Evolutionary conservation across 2,797 vertebrate genomes (phyloP).

Genomic region (Arremon brunneinucha): DNA sequence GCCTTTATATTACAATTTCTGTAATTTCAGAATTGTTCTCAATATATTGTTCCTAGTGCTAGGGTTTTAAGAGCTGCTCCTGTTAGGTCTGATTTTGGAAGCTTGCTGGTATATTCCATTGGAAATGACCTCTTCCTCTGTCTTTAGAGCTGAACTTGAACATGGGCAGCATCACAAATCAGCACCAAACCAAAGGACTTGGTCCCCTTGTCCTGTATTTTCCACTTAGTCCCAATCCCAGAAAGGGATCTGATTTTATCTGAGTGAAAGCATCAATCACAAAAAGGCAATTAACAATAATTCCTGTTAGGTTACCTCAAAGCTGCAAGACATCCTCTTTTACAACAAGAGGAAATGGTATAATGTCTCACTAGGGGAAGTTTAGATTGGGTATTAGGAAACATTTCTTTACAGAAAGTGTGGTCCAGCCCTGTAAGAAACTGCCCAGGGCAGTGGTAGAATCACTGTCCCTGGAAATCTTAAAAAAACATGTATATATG

Average conservation of each 20-base stretch:
- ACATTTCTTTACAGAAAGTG: background rate
- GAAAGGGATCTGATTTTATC: background rate
- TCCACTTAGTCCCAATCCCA: background rate
- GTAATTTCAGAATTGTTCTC: background rate
- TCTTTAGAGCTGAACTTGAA: background rate
- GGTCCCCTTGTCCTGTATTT: background rate
- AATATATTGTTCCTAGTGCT: background rate
- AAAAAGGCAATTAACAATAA: background rate
- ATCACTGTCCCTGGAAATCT: background rate
- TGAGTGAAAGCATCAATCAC: background rate
- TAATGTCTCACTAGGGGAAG: background rate
- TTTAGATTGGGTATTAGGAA: background rate
- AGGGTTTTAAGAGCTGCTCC: background rate
- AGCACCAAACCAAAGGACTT: background rate
- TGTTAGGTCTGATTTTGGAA: background rate
- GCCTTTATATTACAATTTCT: background rate
- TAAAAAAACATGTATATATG: background rate
- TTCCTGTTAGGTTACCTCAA: background rate
- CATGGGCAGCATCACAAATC: fast-evolving
- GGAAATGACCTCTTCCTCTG: background rate
- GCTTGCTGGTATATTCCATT: background rate
- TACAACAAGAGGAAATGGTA: background rate
- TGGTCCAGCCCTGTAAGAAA: background rate
- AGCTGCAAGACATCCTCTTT: background rate
- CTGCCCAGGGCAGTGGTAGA: too few relatives aligned